A percentile compares a stretch with the other conserved stretches of the same genome.
Evolutionary conservation across 1,140 invertebrate species (phyloP).

Genomic region (Muscidifurax raptorellus): DNA sequence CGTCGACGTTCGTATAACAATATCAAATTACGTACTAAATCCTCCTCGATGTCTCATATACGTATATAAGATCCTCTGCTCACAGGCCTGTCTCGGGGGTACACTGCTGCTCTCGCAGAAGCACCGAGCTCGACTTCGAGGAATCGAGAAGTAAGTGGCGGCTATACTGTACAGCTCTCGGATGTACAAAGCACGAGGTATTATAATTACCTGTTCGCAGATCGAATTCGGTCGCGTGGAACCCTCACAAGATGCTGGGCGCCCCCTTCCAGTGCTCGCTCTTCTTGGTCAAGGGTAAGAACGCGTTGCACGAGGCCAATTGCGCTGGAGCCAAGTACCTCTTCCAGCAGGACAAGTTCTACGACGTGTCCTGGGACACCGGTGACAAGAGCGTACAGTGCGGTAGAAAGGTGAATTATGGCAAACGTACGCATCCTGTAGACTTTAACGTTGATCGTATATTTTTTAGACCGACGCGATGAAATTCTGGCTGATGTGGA

Average conservation of each 20-base stretch:
- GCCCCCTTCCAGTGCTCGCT: slow-evolving; percentile 91
- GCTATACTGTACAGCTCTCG: too few relatives aligned
- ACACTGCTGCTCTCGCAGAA: slow-evolving; percentile 83
- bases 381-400: slow-evolving; percentile 96
- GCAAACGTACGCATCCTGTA: too few relatives aligned
- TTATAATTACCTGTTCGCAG: too few relatives aligned
- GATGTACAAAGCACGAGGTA: too few relatives aligned
- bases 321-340: slow-evolving; percentile 88
- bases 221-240: slow-evolving; percentile 92
- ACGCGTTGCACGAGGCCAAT: slow-evolving; percentile 84
- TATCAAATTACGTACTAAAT: neutral
- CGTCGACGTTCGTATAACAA: slow-evolving; percentile 82
- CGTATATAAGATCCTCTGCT: neutral
- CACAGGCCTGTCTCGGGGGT: slow-evolving; percentile 89
- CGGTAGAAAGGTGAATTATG: slow-evolving; percentile 83
- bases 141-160: slow-evolving; percentile 82
- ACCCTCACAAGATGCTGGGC: slow-evolving; percentile 95
- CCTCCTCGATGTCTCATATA: too few relatives aligned
- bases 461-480: slow-evolving; percentile 86
- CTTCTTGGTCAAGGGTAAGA: slow-evolving; percentile 82
- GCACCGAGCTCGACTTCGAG: slow-evolving; percentile 79
- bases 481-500: slow-evolving; percentile 96
- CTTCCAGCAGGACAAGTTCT: slow-evolving; percentile 95
- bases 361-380: slow-evolving; percentile 91
- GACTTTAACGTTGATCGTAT: neutral